A percentile compares a stretch with the other conserved stretches of the same genome.
Evolutionary conservation across 1,140 invertebrate genomes (phyloP).

Genomic region (Cydia strobilella): DNA sequence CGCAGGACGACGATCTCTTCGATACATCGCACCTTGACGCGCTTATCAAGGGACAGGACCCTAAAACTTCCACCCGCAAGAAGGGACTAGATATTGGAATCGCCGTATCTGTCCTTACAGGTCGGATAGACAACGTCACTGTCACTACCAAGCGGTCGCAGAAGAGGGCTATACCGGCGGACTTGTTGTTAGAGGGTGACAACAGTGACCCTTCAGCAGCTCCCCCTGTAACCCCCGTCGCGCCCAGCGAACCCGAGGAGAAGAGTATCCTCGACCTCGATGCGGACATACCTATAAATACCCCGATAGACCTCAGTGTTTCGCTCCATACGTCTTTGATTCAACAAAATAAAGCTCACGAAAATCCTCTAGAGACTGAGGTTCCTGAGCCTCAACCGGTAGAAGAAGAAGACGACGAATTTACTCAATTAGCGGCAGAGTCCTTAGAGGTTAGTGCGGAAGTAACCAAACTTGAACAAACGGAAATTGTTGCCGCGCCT

Average conservation of each 20-base stretch:
- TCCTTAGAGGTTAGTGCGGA: constrained; percentile 82
- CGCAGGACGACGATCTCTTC: constrained; percentile 86
- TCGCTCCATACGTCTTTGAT: constrained; percentile 81
- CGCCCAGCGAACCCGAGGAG: constrained; percentile 54
- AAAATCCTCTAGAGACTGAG: constrained; percentile 47
- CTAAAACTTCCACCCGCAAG: constrained; percentile 86
- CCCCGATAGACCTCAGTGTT: constrained; percentile 83
- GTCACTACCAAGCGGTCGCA: constrained; percentile 81
- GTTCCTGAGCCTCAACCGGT: constrained; percentile 42
- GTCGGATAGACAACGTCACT: constrained; percentile 86
- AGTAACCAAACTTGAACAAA: constrained; percentile 55
- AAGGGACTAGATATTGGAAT: constrained; percentile 90
- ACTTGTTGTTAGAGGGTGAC: constrained; percentile 86
- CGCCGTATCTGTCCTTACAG: constrained; percentile 92
- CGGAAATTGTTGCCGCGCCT: constrained; percentile 47
- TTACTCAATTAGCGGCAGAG: constrained; percentile 87
- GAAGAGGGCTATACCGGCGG: constrained; percentile 82
- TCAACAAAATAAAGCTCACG: constrained; percentile 67
- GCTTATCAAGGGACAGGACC: constrained; percentile 87
- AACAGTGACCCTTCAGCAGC: constrained; percentile 73
- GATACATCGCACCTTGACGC: constrained; percentile 93
- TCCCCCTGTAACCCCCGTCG: constrained; percentile 23
- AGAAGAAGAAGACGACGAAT: constrained; percentile 86
- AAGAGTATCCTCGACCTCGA: constrained; percentile 89
- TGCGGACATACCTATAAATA: constrained; percentile 82